These are phyloP conservation scores for Marasmarcha lunaedactyla DNA, from an alignment of 2,888 invertebrate species.

Conservation along the genomic window DNA sequence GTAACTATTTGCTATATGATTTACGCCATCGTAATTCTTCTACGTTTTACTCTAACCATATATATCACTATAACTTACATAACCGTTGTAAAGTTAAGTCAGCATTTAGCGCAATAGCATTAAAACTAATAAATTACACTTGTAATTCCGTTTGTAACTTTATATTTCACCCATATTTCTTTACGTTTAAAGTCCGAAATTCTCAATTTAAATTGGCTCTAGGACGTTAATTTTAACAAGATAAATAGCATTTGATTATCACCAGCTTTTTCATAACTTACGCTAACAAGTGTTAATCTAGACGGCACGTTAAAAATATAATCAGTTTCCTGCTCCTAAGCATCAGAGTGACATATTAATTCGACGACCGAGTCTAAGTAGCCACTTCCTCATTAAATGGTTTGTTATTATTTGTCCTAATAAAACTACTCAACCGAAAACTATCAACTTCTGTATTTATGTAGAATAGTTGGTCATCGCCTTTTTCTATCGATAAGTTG, in stretches of 20 bases:
- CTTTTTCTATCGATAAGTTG: constrained; percentile 3
- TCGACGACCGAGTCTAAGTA: constrained; percentile 49
- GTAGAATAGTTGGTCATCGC: constrained; percentile 38
- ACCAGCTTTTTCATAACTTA: constrained; percentile 21
- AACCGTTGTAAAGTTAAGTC: too few species aligned
- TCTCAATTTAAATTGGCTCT: background rate
- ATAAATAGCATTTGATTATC: too few species aligned
- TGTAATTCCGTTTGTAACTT: too few species aligned
- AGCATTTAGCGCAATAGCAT: too few species aligned
- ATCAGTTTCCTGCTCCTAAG: constrained; percentile 50
- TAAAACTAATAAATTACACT: too few species aligned
- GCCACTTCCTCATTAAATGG: constrained; percentile 62
- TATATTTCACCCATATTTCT: background rate
- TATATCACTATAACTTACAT: too few species aligned
- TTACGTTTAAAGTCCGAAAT: background rate
- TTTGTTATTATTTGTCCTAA: constrained; percentile 54
- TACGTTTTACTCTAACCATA: too few species aligned
- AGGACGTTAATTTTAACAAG: background rate
- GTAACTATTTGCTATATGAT: constrained; percentile 20
- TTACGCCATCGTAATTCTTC: too few species aligned
- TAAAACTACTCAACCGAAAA: constrained; percentile 30
- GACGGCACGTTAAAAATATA: constrained; percentile 54
- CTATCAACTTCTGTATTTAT: constrained; percentile 35
- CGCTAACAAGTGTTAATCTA: constrained; percentile 51
- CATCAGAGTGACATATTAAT: constrained; percentile 62